Evolutionary conservation across 2,888 invertebrate species (phyloP), one percentile per base, ranked within the genome.

Genomic region (Timandra comae): DNA sequence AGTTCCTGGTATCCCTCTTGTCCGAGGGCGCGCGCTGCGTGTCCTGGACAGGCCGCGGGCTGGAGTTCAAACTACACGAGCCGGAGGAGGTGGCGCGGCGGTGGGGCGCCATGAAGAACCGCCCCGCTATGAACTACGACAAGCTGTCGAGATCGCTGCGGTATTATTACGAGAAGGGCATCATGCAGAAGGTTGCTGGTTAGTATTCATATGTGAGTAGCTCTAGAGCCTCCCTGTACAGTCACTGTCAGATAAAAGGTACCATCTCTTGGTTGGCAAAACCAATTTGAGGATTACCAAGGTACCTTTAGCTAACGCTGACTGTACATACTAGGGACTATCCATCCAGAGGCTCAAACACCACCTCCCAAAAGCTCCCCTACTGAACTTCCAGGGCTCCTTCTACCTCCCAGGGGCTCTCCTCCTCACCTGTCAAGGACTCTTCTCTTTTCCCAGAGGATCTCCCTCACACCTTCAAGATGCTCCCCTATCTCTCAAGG

Each of bases 151-250:
- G 98, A 4, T 97, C 97, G 0, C 86, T 98, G 23, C 89, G 98
- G n/a, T 98, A 98, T 62, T 98, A 98, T 69, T 98, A 98, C 70
- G 97, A 98, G 74, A 98, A 98, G 70, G 97, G 97, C n/a, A 98
- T 98, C 60, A 97, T 98, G 97, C 97, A 97, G 79, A 98, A 98
- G 77, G 98, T 98, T 0, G 95, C 96, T 34, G 96, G 94, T 88
- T 75, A n/a, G n/a, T n/a, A n/a, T n/a, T n/a, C n/a, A n/a, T n/a
- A n/a, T n/a, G n/a, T n/a, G n/a, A n/a, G n/a, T n/a, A n/a, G n/a
- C n/a, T n/a, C n/a, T n/a, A n/a, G n/a, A n/a, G n/a, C n/a, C n/a
- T n/a, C n/a, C n/a, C n/a, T n/a, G n/a, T n/a, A n/a, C n/a, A n/a
- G n/a, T n/a, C n/a, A n/a, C n/a, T n/a, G n/a, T n/a, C n/a, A n/a